Percentiles rank a stretch among this genome's conserved stretches.
Conservation (phyloP, 2,113 vertebrate species). For the Collichthys lucidus region DNA sequence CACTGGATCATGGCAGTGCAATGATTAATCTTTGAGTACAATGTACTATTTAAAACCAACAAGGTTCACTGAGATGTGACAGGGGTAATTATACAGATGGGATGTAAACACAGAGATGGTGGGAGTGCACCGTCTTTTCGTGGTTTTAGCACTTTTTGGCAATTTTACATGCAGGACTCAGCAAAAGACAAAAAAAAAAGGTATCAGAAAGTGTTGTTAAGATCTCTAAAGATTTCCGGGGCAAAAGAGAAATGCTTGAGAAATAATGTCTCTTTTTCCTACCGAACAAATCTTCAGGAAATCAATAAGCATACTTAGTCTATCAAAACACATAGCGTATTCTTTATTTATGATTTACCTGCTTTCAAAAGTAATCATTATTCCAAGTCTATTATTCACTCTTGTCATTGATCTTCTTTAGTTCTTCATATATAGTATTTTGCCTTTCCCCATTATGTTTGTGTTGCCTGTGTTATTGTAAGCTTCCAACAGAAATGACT, state of each 20-base stretch:
- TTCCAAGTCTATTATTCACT: background rate
- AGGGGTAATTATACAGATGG: background rate
- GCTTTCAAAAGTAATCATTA: background rate
- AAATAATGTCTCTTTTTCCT: background rate
- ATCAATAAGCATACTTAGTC: background rate
- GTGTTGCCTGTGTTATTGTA: background rate
- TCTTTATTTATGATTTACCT: background rate
- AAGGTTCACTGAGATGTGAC: no score
- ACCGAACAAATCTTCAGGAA: background rate
- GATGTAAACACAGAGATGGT: background rate
- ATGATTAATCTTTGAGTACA: no score
- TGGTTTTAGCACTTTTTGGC: background rate
- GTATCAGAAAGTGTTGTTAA: no score
- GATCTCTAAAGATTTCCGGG: no score
- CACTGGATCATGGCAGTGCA: background rate
- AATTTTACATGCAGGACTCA: background rate
- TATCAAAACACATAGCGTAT: background rate
- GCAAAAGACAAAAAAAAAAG: background rate
- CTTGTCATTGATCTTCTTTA: background rate
- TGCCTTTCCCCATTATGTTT: background rate
- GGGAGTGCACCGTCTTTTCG: background rate
- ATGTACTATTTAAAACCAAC: background rate
- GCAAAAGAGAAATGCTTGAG: background rate
- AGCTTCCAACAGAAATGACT: background rate
- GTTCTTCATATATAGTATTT: background rate